phyloP scores from a whole-genome alignment of 2,888 invertebrate species.

The Campaea margaritaria region DNA sequence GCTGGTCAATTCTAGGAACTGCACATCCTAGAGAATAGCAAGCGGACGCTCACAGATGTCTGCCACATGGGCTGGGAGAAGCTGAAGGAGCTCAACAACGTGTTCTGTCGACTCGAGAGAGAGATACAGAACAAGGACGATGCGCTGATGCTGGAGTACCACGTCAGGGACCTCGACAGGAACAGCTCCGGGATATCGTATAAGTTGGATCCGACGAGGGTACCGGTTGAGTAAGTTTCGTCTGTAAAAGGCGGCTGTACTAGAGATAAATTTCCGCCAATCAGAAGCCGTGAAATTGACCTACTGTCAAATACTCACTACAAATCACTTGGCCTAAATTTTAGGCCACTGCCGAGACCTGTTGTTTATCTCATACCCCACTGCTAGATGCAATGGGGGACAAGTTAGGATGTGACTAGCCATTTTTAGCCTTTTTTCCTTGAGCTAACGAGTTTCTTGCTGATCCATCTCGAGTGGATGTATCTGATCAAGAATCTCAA shows the following conservation, averaged over 20 bases:
- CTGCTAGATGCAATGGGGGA: too few species aligned
- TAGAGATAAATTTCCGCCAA: too few species aligned
- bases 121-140: slow-evolving; percentile 94
- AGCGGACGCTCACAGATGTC: slow-evolving; percentile 72
- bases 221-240: slow-evolving; percentile 16
- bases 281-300: too few species aligned
- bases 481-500: too few species aligned
- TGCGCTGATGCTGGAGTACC: slow-evolving; percentile 89
- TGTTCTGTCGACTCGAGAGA: slow-evolving; percentile 88
- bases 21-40: slow-evolving; percentile 77
- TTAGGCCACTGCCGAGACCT: too few species aligned
- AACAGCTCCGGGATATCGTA: slow-evolving; percentile 92
- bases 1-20: slow-evolving; percentile 65
- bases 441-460: too few species aligned
- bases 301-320: too few species aligned
- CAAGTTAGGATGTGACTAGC: too few species aligned
- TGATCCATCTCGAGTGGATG: too few species aligned
- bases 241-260: not conserved
- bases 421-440: too few species aligned
- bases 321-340: too few species aligned
- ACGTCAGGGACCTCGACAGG: slow-evolving; percentile 90
- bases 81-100: slow-evolving; percentile 89
- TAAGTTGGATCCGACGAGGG: slow-evolving; percentile 91
- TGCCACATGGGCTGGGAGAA: slow-evolving; percentile 90
- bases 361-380: too few species aligned